These are phyloP conservation scores for Pristionchus mayeri DNA, from an alignment of 2,888 invertebrate genomes.

Conservation along the genomic window DNA sequence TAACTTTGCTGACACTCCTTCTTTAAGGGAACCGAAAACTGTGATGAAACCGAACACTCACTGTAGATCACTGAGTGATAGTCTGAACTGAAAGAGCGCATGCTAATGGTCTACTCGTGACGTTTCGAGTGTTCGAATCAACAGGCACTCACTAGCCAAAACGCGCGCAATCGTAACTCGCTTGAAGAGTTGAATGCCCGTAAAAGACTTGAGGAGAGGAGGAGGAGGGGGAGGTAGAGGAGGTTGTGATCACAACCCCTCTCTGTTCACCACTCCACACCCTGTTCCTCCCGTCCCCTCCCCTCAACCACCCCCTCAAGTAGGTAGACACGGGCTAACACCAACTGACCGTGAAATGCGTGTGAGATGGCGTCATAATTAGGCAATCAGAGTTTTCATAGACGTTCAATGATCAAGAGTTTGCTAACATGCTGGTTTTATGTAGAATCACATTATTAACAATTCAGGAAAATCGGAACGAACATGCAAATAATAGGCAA, in stretches of 20 bases:
- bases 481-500: not conserved
- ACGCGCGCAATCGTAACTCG: not conserved
- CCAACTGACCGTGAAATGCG: slow-evolving; percentile 1
- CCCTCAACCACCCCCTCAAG: not conserved
- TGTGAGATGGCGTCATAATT: not conserved
- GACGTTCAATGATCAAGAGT: no score
- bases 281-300: not conserved
- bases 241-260: not conserved
- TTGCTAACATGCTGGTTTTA: no score
- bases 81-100: no score
- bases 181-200: slow-evolving; percentile 30
- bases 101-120: no score
- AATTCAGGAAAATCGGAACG: not conserved
- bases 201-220: slow-evolving; percentile 15
- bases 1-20: no score
- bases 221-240: not conserved
- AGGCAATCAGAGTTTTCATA: not conserved
- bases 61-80: no score
- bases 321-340: not conserved
- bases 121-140: no score
- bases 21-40: no score
- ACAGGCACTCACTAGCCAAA: no score
- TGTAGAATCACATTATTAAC: no score
- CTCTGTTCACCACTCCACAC: slow-evolving; percentile 9
- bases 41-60: no score